Base-by-base conservation (phyloP, 2,888 invertebrate genomes). In the Harmothoe impar region DNA sequence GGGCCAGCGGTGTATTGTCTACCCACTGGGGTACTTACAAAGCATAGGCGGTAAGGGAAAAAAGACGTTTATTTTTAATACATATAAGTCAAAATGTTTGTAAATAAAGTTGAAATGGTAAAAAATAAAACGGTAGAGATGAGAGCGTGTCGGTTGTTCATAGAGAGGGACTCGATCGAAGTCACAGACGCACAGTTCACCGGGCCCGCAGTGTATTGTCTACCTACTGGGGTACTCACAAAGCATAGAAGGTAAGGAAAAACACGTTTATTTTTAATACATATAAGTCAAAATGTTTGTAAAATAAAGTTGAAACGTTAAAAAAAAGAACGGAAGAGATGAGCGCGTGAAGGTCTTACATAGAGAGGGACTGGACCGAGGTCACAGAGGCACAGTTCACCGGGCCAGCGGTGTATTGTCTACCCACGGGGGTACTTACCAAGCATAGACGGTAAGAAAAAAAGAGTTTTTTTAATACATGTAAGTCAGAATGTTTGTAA, bases 311-410 rank as follows among this genome's bases (percentile, higher is more conserved):
- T n/a, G n/a, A n/a, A n/a, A n/a, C n/a, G n/a, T n/a, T n/a, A n/a
- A n/a, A n/a, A n/a, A n/a, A n/a, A n/a, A n/a, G n/a, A n/a, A n/a
- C n/a, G 51, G 35, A 33, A 5, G 89, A 89, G 51, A 89, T 89
- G 89, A 33, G 89, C 31, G 35, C 78, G 12, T 81, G 78, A 31
- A 29, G 72, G 25, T 62, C 77, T 0, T 89, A 89, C 81, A 52
- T 89, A 17, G 89, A 89, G 54, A 29, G 72, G 54, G 89, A 89
- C 81, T 89, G 89, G 89, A 78, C 78, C 0, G 89, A 78, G 52
- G 77, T 77, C 23, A 72, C 52, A 10, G 52, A 52, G 29, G 51
- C 52, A 20, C 78, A 77, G 78, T 89, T 29, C 89, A 68, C 77
- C 15, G 89, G 89, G 0, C 54, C 78, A 1, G 52, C 78, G 0